Conservation (phyloP, 2,888 invertebrate species). For the Proisotoma minuta region DNA sequence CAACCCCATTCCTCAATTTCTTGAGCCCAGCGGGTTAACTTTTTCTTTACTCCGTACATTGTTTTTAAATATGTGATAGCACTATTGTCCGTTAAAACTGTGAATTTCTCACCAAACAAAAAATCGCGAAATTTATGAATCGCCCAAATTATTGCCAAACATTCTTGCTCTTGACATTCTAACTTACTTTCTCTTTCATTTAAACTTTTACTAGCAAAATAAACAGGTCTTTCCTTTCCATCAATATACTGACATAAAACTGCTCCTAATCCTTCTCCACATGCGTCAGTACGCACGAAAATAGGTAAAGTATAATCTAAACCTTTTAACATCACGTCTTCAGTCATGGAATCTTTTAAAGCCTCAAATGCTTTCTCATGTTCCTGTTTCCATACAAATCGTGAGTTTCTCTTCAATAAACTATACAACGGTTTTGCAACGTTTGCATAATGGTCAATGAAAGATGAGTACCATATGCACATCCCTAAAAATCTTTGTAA, state of each 20-base stretch:
- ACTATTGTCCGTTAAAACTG: slow-evolving; percentile 32
- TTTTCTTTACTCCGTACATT: slow-evolving; percentile 16
- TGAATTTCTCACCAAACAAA: slow-evolving; percentile 9
- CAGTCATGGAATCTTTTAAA: slow-evolving; percentile 16
- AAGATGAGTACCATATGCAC: slow-evolving; percentile 24
- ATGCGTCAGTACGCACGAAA: slow-evolving; percentile 13
- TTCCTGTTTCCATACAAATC: background rate
- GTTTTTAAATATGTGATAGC: slow-evolving; percentile 22
- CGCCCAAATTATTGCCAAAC: slow-evolving; percentile 24
- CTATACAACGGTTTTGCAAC: slow-evolving; percentile 24
- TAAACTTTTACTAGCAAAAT: slow-evolving; percentile 5
- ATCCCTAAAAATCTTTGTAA: slow-evolving; percentile 30
- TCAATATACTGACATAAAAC: slow-evolving; percentile 11
- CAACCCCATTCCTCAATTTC: slow-evolving; percentile 22
- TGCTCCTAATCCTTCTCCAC: slow-evolving; percentile 20
- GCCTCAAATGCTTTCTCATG: slow-evolving; percentile 16
- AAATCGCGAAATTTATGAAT: slow-evolving; percentile 20
- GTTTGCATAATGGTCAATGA: slow-evolving; percentile 26
- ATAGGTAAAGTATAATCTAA: slow-evolving; percentile 21
- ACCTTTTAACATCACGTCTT: slow-evolving; percentile 13
- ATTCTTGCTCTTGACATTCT: slow-evolving; percentile 12
- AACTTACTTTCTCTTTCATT: background rate
- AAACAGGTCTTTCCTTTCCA: slow-evolving; percentile 8
- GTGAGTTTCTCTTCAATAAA: slow-evolving; percentile 14
- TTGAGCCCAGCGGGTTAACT: slow-evolving; percentile 24